A percentile compares a stretch with the other conserved stretches of the same genome.
These are phyloP conservation scores for Mus minutoides DNA, from an alignment of 2,797 vertebrate species.

Conservation along the genomic window DNA sequence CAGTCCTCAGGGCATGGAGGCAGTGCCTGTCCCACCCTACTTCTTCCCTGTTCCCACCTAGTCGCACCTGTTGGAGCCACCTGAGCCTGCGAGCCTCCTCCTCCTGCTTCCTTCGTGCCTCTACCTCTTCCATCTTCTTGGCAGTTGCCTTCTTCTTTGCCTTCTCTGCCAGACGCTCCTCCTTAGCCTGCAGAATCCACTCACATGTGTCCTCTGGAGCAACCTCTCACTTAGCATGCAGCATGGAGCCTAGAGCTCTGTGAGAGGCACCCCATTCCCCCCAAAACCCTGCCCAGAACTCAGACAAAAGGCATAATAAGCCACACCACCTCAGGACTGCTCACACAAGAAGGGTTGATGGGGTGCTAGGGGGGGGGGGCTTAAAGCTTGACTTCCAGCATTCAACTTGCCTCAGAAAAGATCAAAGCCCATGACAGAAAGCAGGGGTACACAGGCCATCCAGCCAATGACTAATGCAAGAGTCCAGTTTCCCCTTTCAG, in stretches of 20 bases:
- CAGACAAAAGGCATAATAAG: neutral
- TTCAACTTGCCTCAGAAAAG: neutral
- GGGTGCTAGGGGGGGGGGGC: neutral
- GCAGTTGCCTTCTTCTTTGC: slow-evolving; percentile 86
- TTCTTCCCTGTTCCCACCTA: neutral
- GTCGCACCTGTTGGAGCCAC: slow-evolving; percentile 86
- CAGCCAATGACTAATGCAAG: rapidly evolving
- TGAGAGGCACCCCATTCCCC: rapidly evolving
- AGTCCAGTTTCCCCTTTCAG: neutral
- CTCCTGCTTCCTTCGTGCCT: slow-evolving; percentile 90
- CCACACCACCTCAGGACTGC: neutral
- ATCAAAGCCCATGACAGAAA: neutral
- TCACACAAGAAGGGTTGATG: neutral
- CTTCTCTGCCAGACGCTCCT: slow-evolving; percentile 89
- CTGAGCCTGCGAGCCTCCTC: slow-evolving; percentile 90
- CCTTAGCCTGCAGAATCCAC: slow-evolving; percentile 85
- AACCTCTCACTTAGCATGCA: neutral
- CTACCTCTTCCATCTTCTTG: slow-evolving; percentile 87
- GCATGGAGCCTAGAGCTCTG: neutral
- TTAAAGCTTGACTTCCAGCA: neutral
- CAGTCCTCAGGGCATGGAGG: rapidly evolving
- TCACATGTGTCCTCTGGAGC: neutral
- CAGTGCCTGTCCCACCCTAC: neutral
- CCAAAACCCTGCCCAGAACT: neutral
- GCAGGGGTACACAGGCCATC: rapidly evolving